Base-by-base conservation (phyloP, 2,797 vertebrate species). In the Onychomys torridus region DNA sequence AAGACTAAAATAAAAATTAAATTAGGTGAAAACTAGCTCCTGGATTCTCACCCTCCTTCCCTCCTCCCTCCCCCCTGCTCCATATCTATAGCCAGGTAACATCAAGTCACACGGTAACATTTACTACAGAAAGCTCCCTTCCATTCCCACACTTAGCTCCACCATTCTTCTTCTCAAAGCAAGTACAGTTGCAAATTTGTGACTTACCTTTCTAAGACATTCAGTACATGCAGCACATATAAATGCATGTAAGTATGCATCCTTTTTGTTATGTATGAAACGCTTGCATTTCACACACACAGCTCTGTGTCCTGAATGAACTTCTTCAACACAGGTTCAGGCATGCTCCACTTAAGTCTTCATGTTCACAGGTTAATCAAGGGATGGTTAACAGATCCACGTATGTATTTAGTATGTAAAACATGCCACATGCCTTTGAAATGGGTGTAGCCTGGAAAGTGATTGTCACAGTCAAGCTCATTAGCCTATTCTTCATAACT, bases 91-190 rank as follows among this genome's bases (percentile, higher is more conserved):
- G 8, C 52, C 59, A 92, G 79, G 83, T 89, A 86, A 78, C 85
- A 61, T 85, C 83, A 86, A 88, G 19, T 12, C 85, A 77, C n/a
- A 67, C 85, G 67, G 16, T 55, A 55, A 23, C 17, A 13, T n/a
- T 89, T 34, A 77, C 11, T 71, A 5, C 65, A 91, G 85, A 77
- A 93, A 52, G 25, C 43, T 77, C 87, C 59, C 21, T 49, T 81
- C 59, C 19, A 46, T 11, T 19, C 6, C 55, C 78, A 14, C 52
- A 63, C 2, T 95, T 75, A 59, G 2, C 81, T 49, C 75, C 55
- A 73, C 3, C 32, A 49, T 93, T 90, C 21, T 75, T 93, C 61
- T 93, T 46, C 65, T 95, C 49, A 88, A 86, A 78, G 59, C 46
- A 89, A 81, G 63, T 40, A 37, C 2, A 82, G 34, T 85, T 63